Conservation (phyloP, 2,888 invertebrate genomes). For the Pseudococcus longispinus region DNA sequence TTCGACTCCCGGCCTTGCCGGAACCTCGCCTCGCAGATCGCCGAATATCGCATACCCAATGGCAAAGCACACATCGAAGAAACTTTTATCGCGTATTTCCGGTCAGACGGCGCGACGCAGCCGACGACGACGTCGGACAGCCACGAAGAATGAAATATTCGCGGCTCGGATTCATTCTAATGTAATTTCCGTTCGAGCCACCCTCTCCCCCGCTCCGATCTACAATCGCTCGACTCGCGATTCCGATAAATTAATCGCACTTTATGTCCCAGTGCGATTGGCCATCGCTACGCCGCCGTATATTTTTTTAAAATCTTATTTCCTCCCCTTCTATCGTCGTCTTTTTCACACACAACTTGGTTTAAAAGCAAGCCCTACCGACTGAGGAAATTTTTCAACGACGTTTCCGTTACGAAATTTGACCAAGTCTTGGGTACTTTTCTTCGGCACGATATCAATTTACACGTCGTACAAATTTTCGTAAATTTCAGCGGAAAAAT, state of each 20-base stretch:
- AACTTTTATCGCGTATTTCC: not conserved
- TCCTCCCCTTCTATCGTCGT: not conserved
- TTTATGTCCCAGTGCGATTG: not conserved
- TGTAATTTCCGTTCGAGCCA: not conserved
- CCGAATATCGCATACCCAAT: too few relatives aligned
- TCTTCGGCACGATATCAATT: not conserved
- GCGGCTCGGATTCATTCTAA: not conserved
- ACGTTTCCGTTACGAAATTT: not conserved
- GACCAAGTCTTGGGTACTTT: not conserved
- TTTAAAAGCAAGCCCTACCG: not conserved
- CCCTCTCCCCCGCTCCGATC: too few relatives aligned
- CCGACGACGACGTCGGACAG: too few relatives aligned
- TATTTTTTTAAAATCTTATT: not conserved
- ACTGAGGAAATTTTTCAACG: not conserved
- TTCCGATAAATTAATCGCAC: not conserved
- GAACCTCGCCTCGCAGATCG: too few relatives aligned
- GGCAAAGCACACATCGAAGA: not conserved
- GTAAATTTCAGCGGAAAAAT: not conserved
- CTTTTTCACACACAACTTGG: not conserved
- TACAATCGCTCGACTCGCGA: not conserved
- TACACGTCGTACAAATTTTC: not conserved
- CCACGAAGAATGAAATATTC: not conserved
- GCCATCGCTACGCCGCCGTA: too few relatives aligned
- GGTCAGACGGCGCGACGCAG: not conserved
- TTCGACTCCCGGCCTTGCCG: too few relatives aligned